A percentile compares a stretch with the other conserved stretches of the same genome.
phyloP scores from a whole-genome alignment of 30 jellyfish, hydroid and myxozoan genomes.

The Mastigias papua region DNA sequence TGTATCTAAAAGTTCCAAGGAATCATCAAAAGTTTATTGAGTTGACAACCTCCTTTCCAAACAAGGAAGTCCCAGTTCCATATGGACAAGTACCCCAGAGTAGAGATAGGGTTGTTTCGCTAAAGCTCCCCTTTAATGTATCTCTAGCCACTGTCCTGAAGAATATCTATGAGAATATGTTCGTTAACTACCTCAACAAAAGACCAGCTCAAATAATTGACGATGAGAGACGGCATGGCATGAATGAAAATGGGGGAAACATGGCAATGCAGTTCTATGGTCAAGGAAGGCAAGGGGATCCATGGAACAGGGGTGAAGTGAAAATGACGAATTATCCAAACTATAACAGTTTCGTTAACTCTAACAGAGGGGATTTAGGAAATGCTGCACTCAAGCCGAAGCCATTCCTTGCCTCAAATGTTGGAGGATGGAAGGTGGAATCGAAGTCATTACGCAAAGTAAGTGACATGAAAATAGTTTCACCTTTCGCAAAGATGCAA shows the following conservation, averaged over 20 bases:
- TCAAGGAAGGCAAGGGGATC: background rate
- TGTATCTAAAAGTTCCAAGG: constrained; percentile 81
- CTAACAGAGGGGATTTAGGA: background rate
- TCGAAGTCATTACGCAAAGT: too few relatives aligned
- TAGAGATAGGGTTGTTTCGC: constrained; percentile 64
- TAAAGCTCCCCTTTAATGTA: constrained; percentile 92
- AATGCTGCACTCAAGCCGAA: background rate
- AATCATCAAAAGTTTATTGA: constrained; percentile 76
- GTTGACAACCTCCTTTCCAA: constrained; percentile 82
- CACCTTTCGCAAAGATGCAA: background rate
- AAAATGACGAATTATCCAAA: background rate
- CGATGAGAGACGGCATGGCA: background rate
- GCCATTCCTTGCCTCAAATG: background rate
- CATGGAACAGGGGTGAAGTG: background rate
- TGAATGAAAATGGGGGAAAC: background rate
- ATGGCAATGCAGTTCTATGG: background rate
- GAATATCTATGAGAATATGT: constrained; percentile 95
- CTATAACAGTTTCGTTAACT: background rate
- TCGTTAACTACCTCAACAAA: constrained; percentile 85
- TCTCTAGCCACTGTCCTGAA: constrained; percentile 94
- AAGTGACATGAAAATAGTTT: too few relatives aligned
- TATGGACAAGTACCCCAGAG: constrained; percentile 15
- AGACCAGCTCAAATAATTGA: constrained; percentile 65
- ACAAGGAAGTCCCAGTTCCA: background rate
- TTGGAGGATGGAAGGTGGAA: background rate